phyloP scores from a whole-genome alignment of 37 sponge, comb jelly and placozoan species.

The Agelas oroides region DNA sequence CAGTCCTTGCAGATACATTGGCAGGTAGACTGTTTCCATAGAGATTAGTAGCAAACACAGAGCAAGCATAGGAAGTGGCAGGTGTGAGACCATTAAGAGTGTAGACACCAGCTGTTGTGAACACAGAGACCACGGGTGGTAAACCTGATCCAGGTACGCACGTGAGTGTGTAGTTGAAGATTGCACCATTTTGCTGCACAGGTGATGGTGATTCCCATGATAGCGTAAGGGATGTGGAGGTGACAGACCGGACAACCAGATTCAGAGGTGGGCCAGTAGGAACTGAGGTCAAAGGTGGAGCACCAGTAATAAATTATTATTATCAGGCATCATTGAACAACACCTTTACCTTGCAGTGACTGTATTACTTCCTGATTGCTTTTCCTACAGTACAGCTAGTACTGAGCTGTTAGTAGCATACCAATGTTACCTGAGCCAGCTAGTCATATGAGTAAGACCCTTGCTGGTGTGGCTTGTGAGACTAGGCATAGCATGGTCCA shows the following conservation, averaged over 20 bases:
- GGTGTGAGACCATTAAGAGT: too few relatives aligned
- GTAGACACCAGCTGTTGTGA: too few relatives aligned
- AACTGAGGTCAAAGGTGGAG: background rate
- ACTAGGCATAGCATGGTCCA: too few relatives aligned
- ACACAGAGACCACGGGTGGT: background rate
- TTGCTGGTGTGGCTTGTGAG: too few relatives aligned
- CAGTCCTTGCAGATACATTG: background rate
- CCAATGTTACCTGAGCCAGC: too few relatives aligned
- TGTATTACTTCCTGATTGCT: too few relatives aligned
- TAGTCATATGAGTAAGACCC: too few relatives aligned
- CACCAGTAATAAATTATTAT: too few relatives aligned
- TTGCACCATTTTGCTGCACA: conserved; percentile 24
- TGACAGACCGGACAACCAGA: background rate
- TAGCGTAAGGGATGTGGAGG: background rate
- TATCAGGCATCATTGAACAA: too few relatives aligned
- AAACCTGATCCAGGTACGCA: background rate
- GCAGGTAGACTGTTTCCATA: conserved; percentile 38
- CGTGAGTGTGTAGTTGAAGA: conserved; percentile 22
- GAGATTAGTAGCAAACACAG: conserved; percentile 8
- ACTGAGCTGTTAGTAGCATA: too few relatives aligned
- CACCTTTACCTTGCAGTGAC: too few relatives aligned
- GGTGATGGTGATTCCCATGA: conserved; percentile 25
- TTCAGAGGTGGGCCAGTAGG: conserved; percentile 34
- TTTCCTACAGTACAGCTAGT: too few relatives aligned
- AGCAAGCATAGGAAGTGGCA: conserved; percentile 18